Base-by-base conservation (phyloP, 2,113 vertebrate genomes). In the Patagioenas fasciata region DNA sequence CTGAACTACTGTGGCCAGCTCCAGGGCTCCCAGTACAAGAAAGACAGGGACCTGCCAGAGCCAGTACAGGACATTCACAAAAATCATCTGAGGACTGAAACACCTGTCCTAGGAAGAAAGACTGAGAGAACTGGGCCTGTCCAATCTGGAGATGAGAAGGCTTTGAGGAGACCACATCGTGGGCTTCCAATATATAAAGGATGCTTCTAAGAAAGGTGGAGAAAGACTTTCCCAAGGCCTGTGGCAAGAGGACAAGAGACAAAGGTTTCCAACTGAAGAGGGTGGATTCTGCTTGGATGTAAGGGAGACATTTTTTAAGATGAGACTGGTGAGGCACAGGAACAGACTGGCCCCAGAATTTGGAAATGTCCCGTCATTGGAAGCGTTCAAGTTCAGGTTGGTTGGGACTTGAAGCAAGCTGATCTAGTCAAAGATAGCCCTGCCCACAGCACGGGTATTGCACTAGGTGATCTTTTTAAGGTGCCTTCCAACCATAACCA, bases 331-430 rank as follows among this genome's bases (percentile, higher is more conserved):
- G 44, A 70, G 50, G 42, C n/a, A 42, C 21, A 13, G 38, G 54
- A 58, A 65, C 23, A 61, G 31, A 15, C 6, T 61, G 19, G 11
- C 9, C 31, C 9, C 44, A 87, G 61, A 50, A 60, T 54, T 24
- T 2, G 6, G 19, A 17, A 74, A 44, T 29, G 13, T 1, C 19
- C 24, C 36, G 8, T 67, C 32, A 48, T 0, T 53, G 40, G 53
- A 72, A 53, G 12, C n/a, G 12, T 36, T 62, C 36, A 53, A 61
- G 19, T 15, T 40, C 42, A 26, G 10, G 7, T 3, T 18, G 8
- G 50, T 53, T n/a, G 31, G 25, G 31, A 16, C 29, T 74, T 58
- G 64, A 19, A 83, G 16, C 26, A 78, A 57, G 10, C 23, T 40
- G 32, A 58, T 34, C 29, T 36, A 64, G 16, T n/a, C 42, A 64